A percentile compares a stretch with the other conserved stretches of the same genome.
Conservation (phyloP, 1,140 invertebrate species). For the Leptopilina clavipes region DNA sequence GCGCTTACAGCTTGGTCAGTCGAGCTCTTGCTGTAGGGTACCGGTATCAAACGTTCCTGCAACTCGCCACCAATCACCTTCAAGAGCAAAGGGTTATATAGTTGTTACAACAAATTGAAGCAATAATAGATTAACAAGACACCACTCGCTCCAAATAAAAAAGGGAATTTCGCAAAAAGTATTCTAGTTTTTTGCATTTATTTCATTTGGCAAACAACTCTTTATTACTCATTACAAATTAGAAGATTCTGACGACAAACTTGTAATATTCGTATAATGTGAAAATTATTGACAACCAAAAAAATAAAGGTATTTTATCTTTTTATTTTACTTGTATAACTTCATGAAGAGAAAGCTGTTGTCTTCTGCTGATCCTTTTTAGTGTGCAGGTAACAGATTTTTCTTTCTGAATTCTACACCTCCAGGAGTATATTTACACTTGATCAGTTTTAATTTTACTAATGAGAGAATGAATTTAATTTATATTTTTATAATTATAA, state of each 20-base stretch:
- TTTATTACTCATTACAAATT: not conserved
- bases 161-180: constrained; percentile 1
- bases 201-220: not conserved
- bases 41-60: constrained; percentile 99
- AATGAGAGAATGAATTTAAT: too few relatives aligned
- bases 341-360: too few relatives aligned
- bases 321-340: too few relatives aligned
- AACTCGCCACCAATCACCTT: constrained; percentile 99
- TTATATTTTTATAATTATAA: too few relatives aligned
- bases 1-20: constrained; percentile 99
- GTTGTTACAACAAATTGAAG: constrained; percentile 74
- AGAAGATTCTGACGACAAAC: not conserved
- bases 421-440: too few relatives aligned
- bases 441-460: too few relatives aligned
- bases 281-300: not conserved
- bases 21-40: constrained; percentile 99
- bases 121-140: constrained; percentile 64
- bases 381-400: too few relatives aligned
- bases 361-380: too few relatives aligned
- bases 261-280: not conserved
- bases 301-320: too few relatives aligned
- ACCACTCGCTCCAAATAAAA: constrained; percentile 53
- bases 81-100: constrained; percentile 86
- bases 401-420: too few relatives aligned
- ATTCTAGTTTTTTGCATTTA: not conserved